These are phyloP conservation scores for Recurvirostra avosetta DNA, from an alignment of 2,113 vertebrate species.

Conservation along the genomic window DNA sequence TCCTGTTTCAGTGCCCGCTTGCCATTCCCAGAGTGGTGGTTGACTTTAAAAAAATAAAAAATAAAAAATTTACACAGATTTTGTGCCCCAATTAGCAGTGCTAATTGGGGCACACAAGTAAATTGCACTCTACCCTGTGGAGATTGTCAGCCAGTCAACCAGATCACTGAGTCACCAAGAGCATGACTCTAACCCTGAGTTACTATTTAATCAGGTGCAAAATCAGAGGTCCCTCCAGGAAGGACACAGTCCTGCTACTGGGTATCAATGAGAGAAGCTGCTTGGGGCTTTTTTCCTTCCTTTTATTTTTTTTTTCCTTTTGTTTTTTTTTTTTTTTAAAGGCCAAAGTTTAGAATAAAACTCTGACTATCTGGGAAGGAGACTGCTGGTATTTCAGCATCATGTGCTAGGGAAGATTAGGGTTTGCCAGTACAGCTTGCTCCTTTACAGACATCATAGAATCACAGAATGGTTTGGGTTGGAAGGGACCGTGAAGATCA, in stretches of 20 bases:
- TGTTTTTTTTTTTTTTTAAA: not conserved
- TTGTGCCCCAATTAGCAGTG: constrained; percentile 84
- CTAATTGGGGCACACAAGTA: constrained; percentile 82
- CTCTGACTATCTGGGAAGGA: not conserved
- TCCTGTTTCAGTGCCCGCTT: not conserved
- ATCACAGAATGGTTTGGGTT: too few species aligned
- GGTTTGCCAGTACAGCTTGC: not conserved
- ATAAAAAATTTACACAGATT: constrained; percentile 55
- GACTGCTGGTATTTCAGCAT: not conserved
- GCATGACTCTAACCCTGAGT: constrained; percentile 60
- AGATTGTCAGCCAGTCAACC: constrained; percentile 78
- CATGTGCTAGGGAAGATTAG: too few species aligned
- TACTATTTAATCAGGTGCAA: constrained; percentile 77
- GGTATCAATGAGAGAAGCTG: constrained; percentile 18
- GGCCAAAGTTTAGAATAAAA: not conserved
- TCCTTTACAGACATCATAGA: not conserved
- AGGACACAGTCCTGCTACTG: constrained; percentile 60
- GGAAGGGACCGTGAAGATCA: too few species aligned
- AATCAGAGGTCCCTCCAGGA: constrained; percentile 73
- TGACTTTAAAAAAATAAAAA: not conserved
- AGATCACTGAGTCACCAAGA: constrained; percentile 76
- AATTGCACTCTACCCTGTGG: constrained; percentile 77
- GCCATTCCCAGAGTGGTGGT: not conserved
- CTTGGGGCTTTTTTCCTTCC: not conserved
- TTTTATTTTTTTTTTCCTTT: not conserved